A percentile compares a stretch with the other conserved stretches of the same genome.
Conservation (phyloP, 2,888 invertebrate species). For the Ctena decussata region DNA sequence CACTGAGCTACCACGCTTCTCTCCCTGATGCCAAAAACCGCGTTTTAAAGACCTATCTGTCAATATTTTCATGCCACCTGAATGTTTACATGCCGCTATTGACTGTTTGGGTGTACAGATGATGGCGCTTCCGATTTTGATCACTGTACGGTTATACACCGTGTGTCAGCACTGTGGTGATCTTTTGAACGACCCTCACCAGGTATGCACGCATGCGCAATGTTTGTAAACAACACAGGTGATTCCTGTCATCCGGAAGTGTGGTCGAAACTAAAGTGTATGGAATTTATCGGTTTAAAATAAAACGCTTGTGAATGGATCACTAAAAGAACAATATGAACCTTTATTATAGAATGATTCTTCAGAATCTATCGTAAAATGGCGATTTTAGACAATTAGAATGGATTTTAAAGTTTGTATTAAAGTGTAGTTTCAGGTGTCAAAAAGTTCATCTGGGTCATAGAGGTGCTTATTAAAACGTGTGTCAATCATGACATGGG, state of each 20-base stretch:
- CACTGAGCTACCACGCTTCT: no score
- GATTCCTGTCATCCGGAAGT: slow-evolving; percentile 13
- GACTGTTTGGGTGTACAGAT: no score
- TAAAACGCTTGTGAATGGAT: background rate
- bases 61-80: no score
- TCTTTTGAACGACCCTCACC: background rate
- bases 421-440: background rate
- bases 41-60: no score
- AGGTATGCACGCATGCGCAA: slow-evolving; percentile 14
- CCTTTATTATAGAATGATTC: no score
- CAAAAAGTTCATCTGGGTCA: background rate
- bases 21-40: no score
- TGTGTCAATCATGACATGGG: slow-evolving; percentile 73
- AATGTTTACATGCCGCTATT: no score
- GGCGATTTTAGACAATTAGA: background rate
- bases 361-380: no score
- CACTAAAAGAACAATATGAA: background rate
- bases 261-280: background rate
- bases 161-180: no score
- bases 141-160: no score
- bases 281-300: background rate
- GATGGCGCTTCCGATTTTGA: no score
- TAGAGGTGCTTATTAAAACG: background rate
- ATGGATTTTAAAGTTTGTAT: background rate
- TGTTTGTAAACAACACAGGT: slow-evolving; percentile 9